A percentile compares a stretch with the other conserved stretches of the same genome.
Evolutionary conservation across 2,113 vertebrate genomes (phyloP).

Genomic region (Rattus rattus): DNA sequence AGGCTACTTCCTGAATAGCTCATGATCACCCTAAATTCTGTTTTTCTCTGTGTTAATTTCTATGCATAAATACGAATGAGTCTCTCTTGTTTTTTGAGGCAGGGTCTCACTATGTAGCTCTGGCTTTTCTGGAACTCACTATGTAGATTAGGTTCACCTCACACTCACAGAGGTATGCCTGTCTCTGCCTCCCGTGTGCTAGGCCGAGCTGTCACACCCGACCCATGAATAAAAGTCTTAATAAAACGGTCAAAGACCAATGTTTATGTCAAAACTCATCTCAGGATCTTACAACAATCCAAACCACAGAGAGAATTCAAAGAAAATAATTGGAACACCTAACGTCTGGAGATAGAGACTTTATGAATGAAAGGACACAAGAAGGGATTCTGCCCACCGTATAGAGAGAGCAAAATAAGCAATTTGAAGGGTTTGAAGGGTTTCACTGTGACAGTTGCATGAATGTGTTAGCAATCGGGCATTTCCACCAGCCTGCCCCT

Average conservation of each 20-base stretch:
- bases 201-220: background rate
- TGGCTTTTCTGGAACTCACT: background rate
- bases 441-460: background rate
- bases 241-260: background rate
- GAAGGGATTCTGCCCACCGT: background rate
- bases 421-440: background rate
- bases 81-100: background rate
- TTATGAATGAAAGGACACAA: background rate
- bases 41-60: conserved; percentile 19
- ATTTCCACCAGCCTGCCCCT: background rate
- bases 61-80: background rate
- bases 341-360: background rate
- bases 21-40: conserved; percentile 1
- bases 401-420: background rate
- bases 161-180: background rate
- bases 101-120: background rate
- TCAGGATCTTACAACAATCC: background rate
- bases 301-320: background rate
- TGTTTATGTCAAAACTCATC: background rate
- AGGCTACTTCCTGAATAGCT: background rate
- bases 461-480: background rate
- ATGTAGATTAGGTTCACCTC: background rate
- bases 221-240: background rate
- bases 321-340: background rate
- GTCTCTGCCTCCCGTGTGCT: background rate